A percentile compares a stretch with the other conserved stretches of the same genome.
Conservation (phyloP, 1,140 invertebrate genomes). For the Zaprionus ghesquierei region DNA sequence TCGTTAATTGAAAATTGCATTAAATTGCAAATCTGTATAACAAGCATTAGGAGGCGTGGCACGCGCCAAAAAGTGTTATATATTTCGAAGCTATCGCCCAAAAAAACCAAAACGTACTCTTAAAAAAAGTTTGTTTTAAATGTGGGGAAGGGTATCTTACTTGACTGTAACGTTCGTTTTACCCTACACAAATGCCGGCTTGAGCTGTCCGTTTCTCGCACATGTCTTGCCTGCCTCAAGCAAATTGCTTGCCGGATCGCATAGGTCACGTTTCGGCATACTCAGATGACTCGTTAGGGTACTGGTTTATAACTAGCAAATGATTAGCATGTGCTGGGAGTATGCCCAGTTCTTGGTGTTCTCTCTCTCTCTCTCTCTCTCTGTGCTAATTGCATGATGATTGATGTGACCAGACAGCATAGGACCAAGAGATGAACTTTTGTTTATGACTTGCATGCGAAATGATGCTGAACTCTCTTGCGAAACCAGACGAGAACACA, state of each 20-base stretch:
- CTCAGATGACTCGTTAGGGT: background rate
- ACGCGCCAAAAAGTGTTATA: too few species aligned
- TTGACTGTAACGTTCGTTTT: too few species aligned
- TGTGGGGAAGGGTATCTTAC: too few species aligned
- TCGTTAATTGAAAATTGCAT: too few species aligned
- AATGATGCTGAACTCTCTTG: background rate
- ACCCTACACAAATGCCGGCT: background rate
- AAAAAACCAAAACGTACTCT: too few species aligned
- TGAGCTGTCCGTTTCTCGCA: background rate
- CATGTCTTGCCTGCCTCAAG: slow-evolving; percentile 16
- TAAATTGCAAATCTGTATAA: too few species aligned
- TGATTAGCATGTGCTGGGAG: slow-evolving; percentile 54
- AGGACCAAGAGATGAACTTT: background rate
- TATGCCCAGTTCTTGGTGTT: background rate
- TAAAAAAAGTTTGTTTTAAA: too few species aligned
- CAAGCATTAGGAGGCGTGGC: too few species aligned
- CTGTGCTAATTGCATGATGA: slow-evolving; percentile 40
- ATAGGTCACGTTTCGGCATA: slow-evolving; percentile 66
- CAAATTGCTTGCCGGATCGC: slow-evolving; percentile 8
- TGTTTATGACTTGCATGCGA: slow-evolving; percentile 6
- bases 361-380: background rate
- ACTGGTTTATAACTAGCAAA: slow-evolving; percentile 35
- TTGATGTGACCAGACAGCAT: slow-evolving; percentile 20
- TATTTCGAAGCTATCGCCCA: too few species aligned
- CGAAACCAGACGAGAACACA: background rate